Base-by-base conservation (phyloP, 2,888 invertebrate species). In the Anagyrus pseudococci region DNA sequence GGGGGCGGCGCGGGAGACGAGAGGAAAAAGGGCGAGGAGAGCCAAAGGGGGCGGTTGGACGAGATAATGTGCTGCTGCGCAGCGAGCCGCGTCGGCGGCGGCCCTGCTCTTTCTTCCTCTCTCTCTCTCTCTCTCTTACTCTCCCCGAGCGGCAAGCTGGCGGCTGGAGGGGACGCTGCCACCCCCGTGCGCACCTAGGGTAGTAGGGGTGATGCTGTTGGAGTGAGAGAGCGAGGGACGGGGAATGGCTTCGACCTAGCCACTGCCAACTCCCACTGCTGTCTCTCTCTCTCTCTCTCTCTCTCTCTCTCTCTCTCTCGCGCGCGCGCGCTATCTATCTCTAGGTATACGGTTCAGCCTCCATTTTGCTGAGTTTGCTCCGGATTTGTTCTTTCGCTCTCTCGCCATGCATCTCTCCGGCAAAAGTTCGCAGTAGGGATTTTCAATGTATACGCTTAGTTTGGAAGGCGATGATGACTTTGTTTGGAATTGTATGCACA, bases 361-460 rank as follows among this genome's bases (percentile, higher is more conserved):
- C 63, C 63, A 67, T 63, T 67, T 67, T 64, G 63, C 61, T 61
- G 64, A 63, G 54, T 57, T 61, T 2, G n/a, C 4, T 2, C 10
- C 33, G 3, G 2, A 8, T 8, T 37, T 37, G 2, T 2, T 37
- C 15, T 37, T 37, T 37, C 33, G 13, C 33, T 37, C 3, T 8
- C 33, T 37, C 33, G 10, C 33, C 10, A 29, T 29, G 33, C 2
- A 4, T n/a, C n/a, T n/a, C n/a, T n/a, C n/a, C n/a, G n/a, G n/a
- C n/a, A n/a, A n/a, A n/a, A n/a, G n/a, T n/a, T n/a, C n/a, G n/a
- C n/a, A n/a, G n/a, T n/a, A n/a, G n/a, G n/a, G n/a, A n/a, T n/a
- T n/a, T n/a, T n/a, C n/a, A n/a, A n/a, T n/a, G n/a, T n/a, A n/a
- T n/a, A n/a, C n/a, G n/a, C n/a, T n/a, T n/a, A n/a, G n/a, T n/a